Evolutionary conservation across 2,113 vertebrate species (phyloP).

Genomic region (Sminthopsis crassicaudata): DNA sequence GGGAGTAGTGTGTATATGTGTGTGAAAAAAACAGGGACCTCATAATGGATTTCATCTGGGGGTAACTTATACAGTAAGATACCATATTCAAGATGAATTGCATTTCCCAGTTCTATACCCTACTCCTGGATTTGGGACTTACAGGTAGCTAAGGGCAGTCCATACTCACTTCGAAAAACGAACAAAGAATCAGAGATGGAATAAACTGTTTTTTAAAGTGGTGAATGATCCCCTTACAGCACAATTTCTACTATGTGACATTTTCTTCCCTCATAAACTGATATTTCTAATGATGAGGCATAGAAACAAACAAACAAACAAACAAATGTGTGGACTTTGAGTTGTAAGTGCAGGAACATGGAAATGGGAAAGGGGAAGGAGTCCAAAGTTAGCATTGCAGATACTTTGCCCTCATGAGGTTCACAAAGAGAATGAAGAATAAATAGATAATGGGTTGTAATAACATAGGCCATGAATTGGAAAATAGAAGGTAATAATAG

Average conservation of each 20-base stretch:
- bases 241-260: neutral
- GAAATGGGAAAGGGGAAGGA: neutral
- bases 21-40: neutral
- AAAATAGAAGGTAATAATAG: neutral
- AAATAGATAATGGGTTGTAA: neutral
- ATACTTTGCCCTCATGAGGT: neutral
- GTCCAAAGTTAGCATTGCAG: neutral
- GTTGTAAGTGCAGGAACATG: neutral
- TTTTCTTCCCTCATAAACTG: neutral
- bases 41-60: neutral
- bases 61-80: neutral
- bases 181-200: neutral
- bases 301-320: neutral
- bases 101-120: neutral
- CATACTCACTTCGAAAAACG: neutral
- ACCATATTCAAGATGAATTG: neutral
- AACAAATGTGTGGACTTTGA: neutral
- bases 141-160: neutral
- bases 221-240: neutral
- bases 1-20: no score
- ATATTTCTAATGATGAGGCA: neutral
- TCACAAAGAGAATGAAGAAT: neutral
- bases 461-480: neutral
- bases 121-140: neutral
- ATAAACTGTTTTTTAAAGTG: neutral